These are phyloP conservation scores for Paedocypris micromegethes DNA, from an alignment of 2,797 vertebrate species.

Conservation along the genomic window DNA sequence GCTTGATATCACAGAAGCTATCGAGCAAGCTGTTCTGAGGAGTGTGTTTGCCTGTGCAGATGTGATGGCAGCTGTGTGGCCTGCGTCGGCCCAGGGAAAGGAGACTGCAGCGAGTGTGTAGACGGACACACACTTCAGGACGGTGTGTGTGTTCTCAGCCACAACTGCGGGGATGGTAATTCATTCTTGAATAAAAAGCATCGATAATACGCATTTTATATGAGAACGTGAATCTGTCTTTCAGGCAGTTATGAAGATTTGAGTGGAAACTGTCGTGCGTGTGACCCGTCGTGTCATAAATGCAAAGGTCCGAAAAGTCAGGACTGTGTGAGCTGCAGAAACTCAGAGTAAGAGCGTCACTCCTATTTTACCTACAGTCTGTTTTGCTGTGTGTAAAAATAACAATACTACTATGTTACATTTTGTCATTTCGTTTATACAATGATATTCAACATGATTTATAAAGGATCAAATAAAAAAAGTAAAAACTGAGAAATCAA, in stretches of 20 bases:
- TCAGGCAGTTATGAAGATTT: constrained; percentile 78
- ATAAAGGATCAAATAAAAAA: too few species aligned
- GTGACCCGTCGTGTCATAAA: constrained; percentile 77
- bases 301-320: constrained; percentile 73
- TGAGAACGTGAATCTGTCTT: neutral
- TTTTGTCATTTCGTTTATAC: too few species aligned
- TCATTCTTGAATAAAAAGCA: constrained; percentile 41
- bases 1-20: too few species aligned
- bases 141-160: constrained; percentile 79
- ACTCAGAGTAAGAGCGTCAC: constrained; percentile 65
- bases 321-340: constrained; percentile 76
- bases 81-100: constrained; percentile 78
- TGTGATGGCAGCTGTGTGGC: constrained; percentile 88
- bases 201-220: too few species aligned
- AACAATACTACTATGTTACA: too few species aligned
- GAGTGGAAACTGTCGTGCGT: constrained; percentile 67
- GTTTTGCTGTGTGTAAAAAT: too few species aligned
- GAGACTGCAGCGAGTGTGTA: constrained; percentile 87
- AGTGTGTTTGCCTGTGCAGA: constrained; percentile 61
- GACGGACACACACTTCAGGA: constrained; percentile 79
- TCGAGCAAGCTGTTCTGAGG: constrained; percentile 11
- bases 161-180: constrained; percentile 88
- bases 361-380: too few species aligned
- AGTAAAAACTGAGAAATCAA: too few species aligned
- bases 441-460: too few species aligned